Evolutionary conservation across 2,888 invertebrate species (phyloP), one percentile per base, ranked within the genome.

Genomic region (Ophion ventricosus): DNA sequence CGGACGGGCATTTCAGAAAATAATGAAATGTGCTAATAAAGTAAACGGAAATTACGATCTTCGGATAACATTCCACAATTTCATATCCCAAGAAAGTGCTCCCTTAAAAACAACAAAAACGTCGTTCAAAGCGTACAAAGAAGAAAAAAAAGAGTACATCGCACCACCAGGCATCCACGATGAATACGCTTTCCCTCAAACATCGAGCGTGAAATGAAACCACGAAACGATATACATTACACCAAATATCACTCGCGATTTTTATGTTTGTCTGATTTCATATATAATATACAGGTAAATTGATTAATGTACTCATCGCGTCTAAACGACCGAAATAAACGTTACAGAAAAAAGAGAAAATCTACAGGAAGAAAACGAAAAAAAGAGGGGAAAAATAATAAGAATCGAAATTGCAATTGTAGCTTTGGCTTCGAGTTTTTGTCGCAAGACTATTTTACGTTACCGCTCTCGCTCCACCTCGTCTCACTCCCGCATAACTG

Each of bases 381-480:
- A 59, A 73, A 1, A 11, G 26, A 14, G 61, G 11, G 4, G 26
- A 61, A 25, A 5, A 63, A 54, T 7, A 26, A 49, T 20, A 74
- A 26, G 20, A 40, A 66, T 11, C 20, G 40, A 43, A 66, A 23
- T 40, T 66, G 66, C 49, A 61, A 73, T 23, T 5, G 54, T 26
- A 54, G 29, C 63, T 74, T 63, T 63, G 63, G 63, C 26, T 63
- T 61, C 49, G 49, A 73, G 40, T 73, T 63, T 54, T 75, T 26
- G 25, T 25, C 57, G 66, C 43, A 56, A n/a, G n/a, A 56, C 64
- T 76, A 66, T 72, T 35, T 59, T 73, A 67, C 66, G 20, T 76
- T 76, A 76, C 57, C 66, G 57, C 66, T 66, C 20, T 56, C 56
- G 54, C 56, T 57, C 69, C 29, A 26, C 29, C 23, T 67, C 67